A percentile compares a stretch with the other conserved stretches of the same genome.
Evolutionary conservation across 2,797 vertebrate genomes (phyloP).

Genomic region (Chelon labrosus): DNA sequence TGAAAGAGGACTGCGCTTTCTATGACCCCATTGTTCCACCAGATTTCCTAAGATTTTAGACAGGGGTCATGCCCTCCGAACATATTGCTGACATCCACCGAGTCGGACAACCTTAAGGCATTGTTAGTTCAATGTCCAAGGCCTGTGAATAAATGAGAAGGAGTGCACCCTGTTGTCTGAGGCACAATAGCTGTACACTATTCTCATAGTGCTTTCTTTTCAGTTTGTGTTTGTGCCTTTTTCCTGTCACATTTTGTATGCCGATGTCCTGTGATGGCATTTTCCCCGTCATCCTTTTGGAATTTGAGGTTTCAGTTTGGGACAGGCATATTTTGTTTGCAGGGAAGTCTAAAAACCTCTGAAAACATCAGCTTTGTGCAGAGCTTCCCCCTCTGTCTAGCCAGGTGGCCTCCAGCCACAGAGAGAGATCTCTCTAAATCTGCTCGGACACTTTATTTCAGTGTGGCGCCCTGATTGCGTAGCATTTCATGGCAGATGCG

Average conservation of each 20-base stretch:
- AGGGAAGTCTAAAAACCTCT: slow-evolving; percentile 20
- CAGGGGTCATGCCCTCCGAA: background rate
- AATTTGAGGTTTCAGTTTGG: slow-evolving; percentile 16
- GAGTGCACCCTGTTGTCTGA: slow-evolving; percentile 25
- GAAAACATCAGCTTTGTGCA: slow-evolving; percentile 51
- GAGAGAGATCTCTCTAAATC: slow-evolving; percentile 61
- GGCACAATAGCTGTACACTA: slow-evolving; percentile 16
- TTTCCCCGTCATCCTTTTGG: background rate
- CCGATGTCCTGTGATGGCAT: background rate
- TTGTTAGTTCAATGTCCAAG: slow-evolving; percentile 40
- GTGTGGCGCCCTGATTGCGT: slow-evolving; percentile 31
- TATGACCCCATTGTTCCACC: slow-evolving; percentile 36
- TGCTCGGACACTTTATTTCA: slow-evolving; percentile 49
- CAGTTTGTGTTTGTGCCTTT: slow-evolving; percentile 3
- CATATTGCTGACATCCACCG: slow-evolving; percentile 26
- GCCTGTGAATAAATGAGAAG: slow-evolving; percentile 21
- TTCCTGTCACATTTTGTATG: slow-evolving; percentile 18
- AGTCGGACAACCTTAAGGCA: slow-evolving; percentile 28
- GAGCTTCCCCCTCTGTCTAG: slow-evolving; percentile 1
- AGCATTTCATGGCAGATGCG: slow-evolving; percentile 27
- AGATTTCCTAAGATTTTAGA: slow-evolving; percentile 20
- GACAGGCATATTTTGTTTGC: background rate
- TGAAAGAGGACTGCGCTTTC: slow-evolving; percentile 27
- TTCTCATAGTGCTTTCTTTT: slow-evolving; percentile 3
- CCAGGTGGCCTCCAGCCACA: slow-evolving; percentile 50